Percentiles rank a stretch among this genome's conserved stretches.
phyloP scores from a whole-genome alignment of 2,888 invertebrate species.

The Parapristionchus giblindavisi region DNA sequence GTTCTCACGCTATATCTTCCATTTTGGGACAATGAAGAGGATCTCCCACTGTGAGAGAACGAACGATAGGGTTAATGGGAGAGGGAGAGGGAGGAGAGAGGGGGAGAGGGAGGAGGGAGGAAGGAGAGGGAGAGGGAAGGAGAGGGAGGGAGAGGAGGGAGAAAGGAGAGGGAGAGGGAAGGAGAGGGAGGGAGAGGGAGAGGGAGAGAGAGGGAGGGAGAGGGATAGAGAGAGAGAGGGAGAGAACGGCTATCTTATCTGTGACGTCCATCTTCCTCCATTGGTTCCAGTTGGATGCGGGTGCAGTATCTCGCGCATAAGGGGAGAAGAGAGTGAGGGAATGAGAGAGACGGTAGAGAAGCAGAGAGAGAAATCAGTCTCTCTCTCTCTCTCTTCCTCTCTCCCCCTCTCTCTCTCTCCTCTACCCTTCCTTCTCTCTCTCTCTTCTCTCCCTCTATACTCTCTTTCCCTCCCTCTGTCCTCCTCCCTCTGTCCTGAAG shows the following conservation, averaged over 20 bases:
- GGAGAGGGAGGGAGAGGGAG: conserved; percentile 1
- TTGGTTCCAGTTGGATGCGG: too few relatives aligned
- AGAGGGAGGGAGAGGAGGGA: neutral
- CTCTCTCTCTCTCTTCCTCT: neutral
- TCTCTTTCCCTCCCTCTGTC: too few relatives aligned
- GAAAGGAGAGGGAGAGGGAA: conserved; percentile 1
- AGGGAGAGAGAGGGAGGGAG: conserved; percentile 13
- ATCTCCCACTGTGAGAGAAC: conserved; percentile 12
- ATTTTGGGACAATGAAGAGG: conserved; percentile 13
- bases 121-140: neutral
- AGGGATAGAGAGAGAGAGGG: conserved; percentile 14
- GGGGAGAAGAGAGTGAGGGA: too few relatives aligned
- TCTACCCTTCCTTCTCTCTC: too few relatives aligned
- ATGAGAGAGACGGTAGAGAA: neutral
- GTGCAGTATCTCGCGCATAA: too few relatives aligned
- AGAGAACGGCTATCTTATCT: too few relatives aligned
- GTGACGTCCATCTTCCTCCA: too few relatives aligned
- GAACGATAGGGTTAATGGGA: too few relatives aligned
- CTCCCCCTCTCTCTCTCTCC: too few relatives aligned
- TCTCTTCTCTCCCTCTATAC: too few relatives aligned
- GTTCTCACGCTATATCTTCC: too few relatives aligned
- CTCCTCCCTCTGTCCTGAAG: too few relatives aligned
- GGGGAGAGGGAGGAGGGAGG: conserved; percentile 18
- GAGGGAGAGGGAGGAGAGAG: conserved; percentile 1
- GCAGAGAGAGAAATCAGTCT: neutral